phyloP scores from a whole-genome alignment of 2,888 invertebrate species.

The Morinoia aosen region DNA sequence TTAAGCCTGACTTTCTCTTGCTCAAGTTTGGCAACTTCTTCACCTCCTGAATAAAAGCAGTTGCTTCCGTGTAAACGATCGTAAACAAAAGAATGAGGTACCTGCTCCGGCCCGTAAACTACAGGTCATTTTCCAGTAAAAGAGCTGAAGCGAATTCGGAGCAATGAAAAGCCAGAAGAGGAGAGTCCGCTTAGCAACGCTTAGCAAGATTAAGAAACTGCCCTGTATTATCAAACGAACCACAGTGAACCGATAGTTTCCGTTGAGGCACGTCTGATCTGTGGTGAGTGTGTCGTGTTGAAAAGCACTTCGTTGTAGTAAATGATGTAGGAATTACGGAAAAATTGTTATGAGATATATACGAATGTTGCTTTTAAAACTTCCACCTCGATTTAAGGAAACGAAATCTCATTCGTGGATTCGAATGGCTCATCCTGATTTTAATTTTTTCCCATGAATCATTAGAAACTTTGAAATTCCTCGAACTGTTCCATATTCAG shows the following conservation, averaged over 20 bases:
- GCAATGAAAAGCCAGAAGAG: not conserved
- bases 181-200: not conserved
- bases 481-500: no score
- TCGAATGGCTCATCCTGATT: no score
- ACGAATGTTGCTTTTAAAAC: no score
- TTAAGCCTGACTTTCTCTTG: not conserved
- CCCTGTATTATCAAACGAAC: not conserved
- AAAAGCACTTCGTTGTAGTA: not conserved
- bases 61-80: not conserved
- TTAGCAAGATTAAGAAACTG: not conserved
- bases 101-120: not conserved
- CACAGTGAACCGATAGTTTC: not conserved
- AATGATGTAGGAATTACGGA: not conserved
- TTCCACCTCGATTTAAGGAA: no score
- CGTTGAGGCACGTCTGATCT: not conserved
- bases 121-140: not conserved
- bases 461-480: no score
- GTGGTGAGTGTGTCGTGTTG: not conserved
- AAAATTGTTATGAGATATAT: no score
- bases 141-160: not conserved
- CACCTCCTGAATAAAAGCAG: constrained; percentile 20
- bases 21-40: not conserved
- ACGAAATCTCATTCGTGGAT: no score
- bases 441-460: no score
- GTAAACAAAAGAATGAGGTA: constrained; percentile 28